Conservation (phyloP, 1,140 invertebrate species). For the Proales similis region DNA sequence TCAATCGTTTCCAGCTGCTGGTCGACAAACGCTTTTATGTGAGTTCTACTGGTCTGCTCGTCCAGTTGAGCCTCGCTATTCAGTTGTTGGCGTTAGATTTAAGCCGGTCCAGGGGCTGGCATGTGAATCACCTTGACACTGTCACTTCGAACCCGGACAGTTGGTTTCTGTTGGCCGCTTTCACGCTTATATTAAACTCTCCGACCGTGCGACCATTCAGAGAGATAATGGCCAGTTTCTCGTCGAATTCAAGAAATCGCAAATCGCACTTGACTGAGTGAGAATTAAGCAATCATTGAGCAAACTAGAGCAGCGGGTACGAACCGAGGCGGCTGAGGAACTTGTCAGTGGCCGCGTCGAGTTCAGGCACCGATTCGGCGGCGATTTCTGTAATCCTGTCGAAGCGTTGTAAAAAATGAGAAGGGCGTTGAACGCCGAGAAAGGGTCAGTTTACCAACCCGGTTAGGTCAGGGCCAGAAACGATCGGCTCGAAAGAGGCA, state of each 20-base stretch:
- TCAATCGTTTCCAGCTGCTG: conserved; percentile 49
- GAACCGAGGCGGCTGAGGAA: no score
- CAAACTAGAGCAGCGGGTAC: no score
- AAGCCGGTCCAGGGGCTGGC: background rate
- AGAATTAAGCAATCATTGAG: no score
- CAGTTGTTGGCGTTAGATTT: conserved; percentile 42
- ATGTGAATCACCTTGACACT: background rate
- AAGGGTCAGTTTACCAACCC: no score
- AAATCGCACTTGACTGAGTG: no score
- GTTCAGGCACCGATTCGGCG: no score
- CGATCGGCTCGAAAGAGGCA: no score
- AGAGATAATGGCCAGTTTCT: conserved; percentile 48
- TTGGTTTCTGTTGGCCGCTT: conserved; percentile 41
- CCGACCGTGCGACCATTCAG: conserved; percentile 51
- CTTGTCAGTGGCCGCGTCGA: no score
- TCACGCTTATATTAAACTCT: conserved; percentile 48
- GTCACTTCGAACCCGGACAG: background rate
- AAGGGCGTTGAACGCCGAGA: no score
- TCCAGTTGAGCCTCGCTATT: conserved; percentile 52
- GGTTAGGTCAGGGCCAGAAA: no score
- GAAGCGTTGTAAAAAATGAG: no score
- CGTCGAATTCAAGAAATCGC: conserved; percentile 49
- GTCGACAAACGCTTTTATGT: conserved; percentile 49
- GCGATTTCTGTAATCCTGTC: no score
- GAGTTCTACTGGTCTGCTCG: conserved; percentile 51